Percentiles rank a stretch among this genome's conserved stretches.
Conservation (phyloP, 2,797 vertebrate genomes). For the Atherinosoma microstoma region DNA sequence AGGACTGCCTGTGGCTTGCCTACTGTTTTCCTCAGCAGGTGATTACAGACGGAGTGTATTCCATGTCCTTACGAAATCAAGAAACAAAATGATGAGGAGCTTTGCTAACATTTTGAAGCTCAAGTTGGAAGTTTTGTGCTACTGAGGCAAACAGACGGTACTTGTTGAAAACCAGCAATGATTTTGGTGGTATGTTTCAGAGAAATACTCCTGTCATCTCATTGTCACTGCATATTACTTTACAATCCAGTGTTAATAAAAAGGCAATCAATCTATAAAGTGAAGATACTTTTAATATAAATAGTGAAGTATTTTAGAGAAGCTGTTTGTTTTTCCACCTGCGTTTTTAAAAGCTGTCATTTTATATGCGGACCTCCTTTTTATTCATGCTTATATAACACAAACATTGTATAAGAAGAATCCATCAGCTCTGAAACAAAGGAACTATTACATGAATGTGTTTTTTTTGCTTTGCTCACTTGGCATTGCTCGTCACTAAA, state of each 20-base stretch:
- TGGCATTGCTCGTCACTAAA: constrained; percentile 19
- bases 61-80: constrained; percentile 46
- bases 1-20: constrained; percentile 66
- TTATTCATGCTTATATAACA: not conserved
- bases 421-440: constrained; percentile 11
- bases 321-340: constrained; percentile 11
- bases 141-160: constrained; percentile 32
- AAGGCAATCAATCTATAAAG: not conserved
- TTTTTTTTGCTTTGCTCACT: constrained; percentile 15
- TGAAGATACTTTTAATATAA: not conserved
- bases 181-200: constrained; percentile 52
- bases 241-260: constrained; percentile 2
- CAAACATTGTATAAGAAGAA: constrained; percentile 1
- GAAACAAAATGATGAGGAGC: constrained; percentile 38
- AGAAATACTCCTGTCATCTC: constrained; percentile 35
- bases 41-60: constrained; percentile 47
- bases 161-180: constrained; percentile 37
- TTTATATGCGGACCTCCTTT: constrained; percentile 1
- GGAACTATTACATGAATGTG: constrained; percentile 19
- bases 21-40: constrained; percentile 54
- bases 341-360: constrained; percentile 2
- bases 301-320: not conserved
- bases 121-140: constrained; percentile 49
- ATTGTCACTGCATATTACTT: constrained; percentile 19
- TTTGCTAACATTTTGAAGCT: constrained; percentile 40